Conservation (phyloP, 2,113 vertebrate genomes). For the Pelecanoides urinatrix region DNA sequence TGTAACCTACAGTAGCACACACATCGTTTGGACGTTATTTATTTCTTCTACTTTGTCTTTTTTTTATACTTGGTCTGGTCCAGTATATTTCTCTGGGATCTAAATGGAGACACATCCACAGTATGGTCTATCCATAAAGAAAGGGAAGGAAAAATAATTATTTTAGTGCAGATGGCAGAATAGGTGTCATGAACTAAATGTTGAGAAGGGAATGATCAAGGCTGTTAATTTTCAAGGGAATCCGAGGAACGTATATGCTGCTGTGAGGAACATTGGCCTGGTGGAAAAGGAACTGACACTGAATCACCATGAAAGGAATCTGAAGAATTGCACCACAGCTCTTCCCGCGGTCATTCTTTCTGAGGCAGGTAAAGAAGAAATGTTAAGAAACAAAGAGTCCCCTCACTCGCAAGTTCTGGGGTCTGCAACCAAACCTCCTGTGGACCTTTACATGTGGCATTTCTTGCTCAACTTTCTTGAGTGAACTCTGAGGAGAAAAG, state of each 20-base stretch:
- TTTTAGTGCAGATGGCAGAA: not conserved
- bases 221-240: not conserved
- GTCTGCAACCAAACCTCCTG: not conserved
- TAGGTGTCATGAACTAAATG: not conserved
- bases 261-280: not conserved
- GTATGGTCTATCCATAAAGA: not conserved
- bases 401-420: not conserved
- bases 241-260: fast-evolving
- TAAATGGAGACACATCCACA: not conserved
- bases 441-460: not conserved
- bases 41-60: not conserved
- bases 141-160: not conserved
- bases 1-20: not conserved
- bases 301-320: not conserved
- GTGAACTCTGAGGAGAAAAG: not conserved
- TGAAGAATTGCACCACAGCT: not conserved
- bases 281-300: not conserved
- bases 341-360: not conserved
- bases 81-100: not conserved
- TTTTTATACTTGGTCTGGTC: not conserved
- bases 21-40: fast-evolving
- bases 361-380: not conserved
- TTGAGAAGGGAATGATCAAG: not conserved
- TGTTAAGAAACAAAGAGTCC: not conserved
- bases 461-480: not conserved